Percentiles rank a stretch among this genome's conserved stretches.
Conservation (phyloP, 2,113 vertebrate genomes). For the Spea multiplicata region DNA sequence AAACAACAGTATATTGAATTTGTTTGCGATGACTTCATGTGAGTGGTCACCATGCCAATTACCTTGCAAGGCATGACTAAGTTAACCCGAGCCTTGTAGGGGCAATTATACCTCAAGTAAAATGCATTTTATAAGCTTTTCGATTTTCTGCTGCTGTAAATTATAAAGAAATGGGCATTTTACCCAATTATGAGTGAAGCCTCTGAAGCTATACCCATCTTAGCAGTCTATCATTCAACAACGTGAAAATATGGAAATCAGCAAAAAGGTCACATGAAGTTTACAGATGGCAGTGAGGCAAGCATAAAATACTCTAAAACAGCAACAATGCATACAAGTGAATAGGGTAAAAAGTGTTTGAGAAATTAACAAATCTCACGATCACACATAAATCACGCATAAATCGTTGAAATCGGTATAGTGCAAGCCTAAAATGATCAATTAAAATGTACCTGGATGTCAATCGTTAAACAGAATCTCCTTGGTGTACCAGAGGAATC, state of each 20-base stretch:
- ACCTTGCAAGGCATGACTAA: neutral
- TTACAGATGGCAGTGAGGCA: neutral
- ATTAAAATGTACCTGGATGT: no score
- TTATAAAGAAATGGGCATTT: conserved; percentile 2
- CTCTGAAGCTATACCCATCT: neutral
- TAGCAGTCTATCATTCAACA: neutral
- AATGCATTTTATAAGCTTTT: neutral
- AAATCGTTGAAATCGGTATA: no score
- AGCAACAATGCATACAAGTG: no score
- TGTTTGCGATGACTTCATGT: neutral
- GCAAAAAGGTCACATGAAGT: neutral
- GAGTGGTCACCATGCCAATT: neutral
- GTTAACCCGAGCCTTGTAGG: neutral
- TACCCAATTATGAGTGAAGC: conserved; percentile 1
- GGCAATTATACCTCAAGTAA: conserved; percentile 10
- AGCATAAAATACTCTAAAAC: no score
- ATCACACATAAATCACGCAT: no score
- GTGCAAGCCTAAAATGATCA: no score
- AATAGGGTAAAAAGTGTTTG: no score
- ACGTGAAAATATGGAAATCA: neutral
- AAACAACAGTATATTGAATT: no score
- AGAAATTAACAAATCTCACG: no score
- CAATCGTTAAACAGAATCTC: no score
- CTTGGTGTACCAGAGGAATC: no score
- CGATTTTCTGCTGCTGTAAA: conserved; percentile 15